A percentile compares a stretch with the other conserved stretches of the same genome.
Evolutionary conservation across 1,140 invertebrate genomes (phyloP).

Genomic region (Drosophila jambulina): DNA sequence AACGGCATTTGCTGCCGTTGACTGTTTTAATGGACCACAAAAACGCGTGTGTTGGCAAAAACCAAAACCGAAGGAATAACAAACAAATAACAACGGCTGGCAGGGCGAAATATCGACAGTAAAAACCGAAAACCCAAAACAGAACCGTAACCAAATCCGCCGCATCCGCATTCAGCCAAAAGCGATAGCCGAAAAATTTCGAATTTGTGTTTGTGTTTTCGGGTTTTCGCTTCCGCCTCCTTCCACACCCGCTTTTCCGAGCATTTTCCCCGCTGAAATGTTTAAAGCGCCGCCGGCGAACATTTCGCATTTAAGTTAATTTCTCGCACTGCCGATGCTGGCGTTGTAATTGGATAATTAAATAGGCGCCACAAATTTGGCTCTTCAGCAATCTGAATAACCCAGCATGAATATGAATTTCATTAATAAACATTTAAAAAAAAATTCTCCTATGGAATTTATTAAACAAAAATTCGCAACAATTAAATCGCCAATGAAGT

Average conservation of each 20-base stretch:
- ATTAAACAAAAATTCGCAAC: constrained; percentile 30
- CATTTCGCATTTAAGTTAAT: constrained; percentile 61
- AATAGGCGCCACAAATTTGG: constrained; percentile 66
- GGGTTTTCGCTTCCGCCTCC: constrained; percentile 41
- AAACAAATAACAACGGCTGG: constrained; percentile 20
- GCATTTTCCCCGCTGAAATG: constrained; percentile 27
- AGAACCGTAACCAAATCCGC: constrained; percentile 34
- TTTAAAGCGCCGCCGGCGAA: constrained; percentile 50
- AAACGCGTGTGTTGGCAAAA: constrained; percentile 69
- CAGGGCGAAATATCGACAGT: constrained; percentile 45
- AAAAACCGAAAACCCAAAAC: constrained; percentile 39
- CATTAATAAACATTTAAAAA: constrained; percentile 56
- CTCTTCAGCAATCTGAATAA: constrained; percentile 52
- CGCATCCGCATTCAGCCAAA: constrained; percentile 56
- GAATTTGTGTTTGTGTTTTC: constrained; percentile 50
- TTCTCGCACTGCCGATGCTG: constrained; percentile 47
- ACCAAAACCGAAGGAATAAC: constrained; percentile 48
- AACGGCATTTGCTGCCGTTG: constrained; percentile 31
- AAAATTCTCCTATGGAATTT: constrained; percentile 56
- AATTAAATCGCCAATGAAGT: constrained; percentile 62
- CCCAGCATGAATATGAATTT: constrained; percentile 43
- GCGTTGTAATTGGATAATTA: constrained; percentile 75
- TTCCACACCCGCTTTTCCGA: constrained; percentile 2
- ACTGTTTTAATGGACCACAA: constrained; percentile 77
- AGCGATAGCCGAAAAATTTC: constrained; percentile 66